Percentiles rank a stretch among this genome's conserved stretches.
phyloP scores from a whole-genome alignment of 2,113 vertebrate genomes.

The Puffinus mauretanicus region DNA sequence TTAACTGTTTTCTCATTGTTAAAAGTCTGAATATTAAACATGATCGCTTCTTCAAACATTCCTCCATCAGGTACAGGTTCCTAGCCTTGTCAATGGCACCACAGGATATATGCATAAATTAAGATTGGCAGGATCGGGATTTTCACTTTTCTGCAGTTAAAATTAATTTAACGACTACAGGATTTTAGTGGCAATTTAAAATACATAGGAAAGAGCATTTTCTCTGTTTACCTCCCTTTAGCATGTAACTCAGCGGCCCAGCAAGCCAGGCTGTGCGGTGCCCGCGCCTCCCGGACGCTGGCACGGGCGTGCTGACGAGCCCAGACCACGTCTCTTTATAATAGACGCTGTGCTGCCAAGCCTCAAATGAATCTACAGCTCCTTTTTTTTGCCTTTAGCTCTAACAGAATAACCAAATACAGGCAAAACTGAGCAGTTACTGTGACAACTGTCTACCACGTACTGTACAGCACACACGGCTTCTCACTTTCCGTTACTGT shows the following conservation, averaged over 20 bases:
- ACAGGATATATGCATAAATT: not conserved
- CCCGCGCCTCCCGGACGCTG: not conserved
- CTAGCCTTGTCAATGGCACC: not conserved
- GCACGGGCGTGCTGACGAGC: not conserved
- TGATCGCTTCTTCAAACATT: not conserved
- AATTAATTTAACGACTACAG: not conserved
- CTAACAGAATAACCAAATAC: not conserved
- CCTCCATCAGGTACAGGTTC: not conserved
- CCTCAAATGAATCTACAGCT: not conserved
- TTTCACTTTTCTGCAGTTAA: not conserved
- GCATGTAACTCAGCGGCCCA: not conserved
- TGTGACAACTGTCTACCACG: not conserved
- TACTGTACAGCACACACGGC: not conserved
- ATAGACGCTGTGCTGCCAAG: not conserved
- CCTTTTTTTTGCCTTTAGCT: not conserved
- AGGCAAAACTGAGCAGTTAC: not conserved
- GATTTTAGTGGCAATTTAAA: not conserved
- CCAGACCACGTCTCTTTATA: not conserved
- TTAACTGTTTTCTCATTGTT: not conserved
- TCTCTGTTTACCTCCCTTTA: not conserved
- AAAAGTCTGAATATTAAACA: not conserved
- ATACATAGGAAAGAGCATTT: not conserved
- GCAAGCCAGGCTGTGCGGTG: not conserved
- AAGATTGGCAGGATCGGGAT: not conserved
- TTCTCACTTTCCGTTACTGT: not conserved